A percentile compares a stretch with the other conserved stretches of the same genome.
These are phyloP conservation scores for Arizona elegans DNA, from an alignment of 2,113 vertebrate genomes.

Conservation along the genomic window DNA sequence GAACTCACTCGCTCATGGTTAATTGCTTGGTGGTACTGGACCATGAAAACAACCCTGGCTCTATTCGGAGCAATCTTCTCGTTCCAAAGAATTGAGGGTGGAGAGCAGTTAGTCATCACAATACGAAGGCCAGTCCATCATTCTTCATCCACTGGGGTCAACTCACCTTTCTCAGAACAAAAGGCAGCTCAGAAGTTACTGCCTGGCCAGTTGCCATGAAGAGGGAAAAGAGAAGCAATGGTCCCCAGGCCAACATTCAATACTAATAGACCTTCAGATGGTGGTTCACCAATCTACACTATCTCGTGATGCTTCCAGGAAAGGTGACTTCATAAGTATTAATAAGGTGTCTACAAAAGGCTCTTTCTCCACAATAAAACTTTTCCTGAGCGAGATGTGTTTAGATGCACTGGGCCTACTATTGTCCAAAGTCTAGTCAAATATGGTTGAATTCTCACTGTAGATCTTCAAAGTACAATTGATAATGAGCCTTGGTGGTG, in stretches of 20 bases:
- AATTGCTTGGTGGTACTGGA: constrained; percentile 70
- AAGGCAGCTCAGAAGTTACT: constrained; percentile 39
- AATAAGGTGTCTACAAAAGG: background rate
- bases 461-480: background rate
- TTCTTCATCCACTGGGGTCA: constrained; percentile 7
- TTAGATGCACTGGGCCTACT: background rate
- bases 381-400: background rate
- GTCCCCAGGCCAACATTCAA: background rate
- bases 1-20: constrained; percentile 59
- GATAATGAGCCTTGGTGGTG: background rate
- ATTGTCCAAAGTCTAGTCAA: background rate
- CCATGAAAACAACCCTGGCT: constrained; percentile 57
- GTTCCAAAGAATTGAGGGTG: background rate
- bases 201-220: constrained; percentile 6
- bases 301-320: rapidly evolving
- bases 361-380: background rate
- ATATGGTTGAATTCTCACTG: background rate
- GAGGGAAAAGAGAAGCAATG: constrained; percentile 5
- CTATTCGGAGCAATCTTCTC: constrained; percentile 39
- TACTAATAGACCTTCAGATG: constrained; percentile 29
- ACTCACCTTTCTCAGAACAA: constrained; percentile 9
- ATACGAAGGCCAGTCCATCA: constrained; percentile 52
- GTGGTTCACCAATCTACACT: background rate
- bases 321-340: background rate
- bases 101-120: background rate